phyloP scores from a whole-genome alignment of 1,140 invertebrate species.

The Leguminivora glycinivorella region DNA sequence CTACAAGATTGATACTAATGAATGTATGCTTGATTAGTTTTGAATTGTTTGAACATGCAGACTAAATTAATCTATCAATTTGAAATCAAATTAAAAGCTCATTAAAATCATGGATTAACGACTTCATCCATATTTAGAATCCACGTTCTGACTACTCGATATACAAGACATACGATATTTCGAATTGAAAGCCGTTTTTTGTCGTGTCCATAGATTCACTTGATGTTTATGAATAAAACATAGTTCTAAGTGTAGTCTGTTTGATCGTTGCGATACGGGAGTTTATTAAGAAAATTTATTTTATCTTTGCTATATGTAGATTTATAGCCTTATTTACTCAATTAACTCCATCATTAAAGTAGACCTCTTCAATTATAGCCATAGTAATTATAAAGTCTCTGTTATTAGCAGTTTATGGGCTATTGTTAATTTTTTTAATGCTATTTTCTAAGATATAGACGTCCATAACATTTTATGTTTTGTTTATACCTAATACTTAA shows the following conservation, averaged over 20 bases:
- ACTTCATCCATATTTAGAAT: not conserved
- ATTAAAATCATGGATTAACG: not conserved
- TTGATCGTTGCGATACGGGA: not conserved
- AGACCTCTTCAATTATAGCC: too few relatives aligned
- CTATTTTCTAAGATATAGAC: too few relatives aligned
- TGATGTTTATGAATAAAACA: conserved; percentile 24
- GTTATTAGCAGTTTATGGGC: too few relatives aligned
- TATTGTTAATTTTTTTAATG: too few relatives aligned
- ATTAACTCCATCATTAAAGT: too few relatives aligned
- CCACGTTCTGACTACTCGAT: not conserved
- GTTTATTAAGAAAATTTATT: not conserved
- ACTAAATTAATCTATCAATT: too few relatives aligned
- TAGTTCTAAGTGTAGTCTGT: conserved; percentile 5
- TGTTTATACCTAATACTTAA: too few relatives aligned
- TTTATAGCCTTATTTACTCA: not conserved
- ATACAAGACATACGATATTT: conserved; percentile 9
- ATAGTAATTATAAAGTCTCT: too few relatives aligned
- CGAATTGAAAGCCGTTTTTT: conserved; percentile 3
- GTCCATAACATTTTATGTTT: too few relatives aligned
- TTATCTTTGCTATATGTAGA: not conserved
- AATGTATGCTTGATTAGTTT: too few relatives aligned
- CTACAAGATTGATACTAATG: too few relatives aligned
- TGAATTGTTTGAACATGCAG: too few relatives aligned
- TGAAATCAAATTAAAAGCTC: conserved; percentile 34
- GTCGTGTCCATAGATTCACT: not conserved